phyloP scores from a whole-genome alignment of 2,888 invertebrate genomes.

The Trichogramma dendrolimi region DNA sequence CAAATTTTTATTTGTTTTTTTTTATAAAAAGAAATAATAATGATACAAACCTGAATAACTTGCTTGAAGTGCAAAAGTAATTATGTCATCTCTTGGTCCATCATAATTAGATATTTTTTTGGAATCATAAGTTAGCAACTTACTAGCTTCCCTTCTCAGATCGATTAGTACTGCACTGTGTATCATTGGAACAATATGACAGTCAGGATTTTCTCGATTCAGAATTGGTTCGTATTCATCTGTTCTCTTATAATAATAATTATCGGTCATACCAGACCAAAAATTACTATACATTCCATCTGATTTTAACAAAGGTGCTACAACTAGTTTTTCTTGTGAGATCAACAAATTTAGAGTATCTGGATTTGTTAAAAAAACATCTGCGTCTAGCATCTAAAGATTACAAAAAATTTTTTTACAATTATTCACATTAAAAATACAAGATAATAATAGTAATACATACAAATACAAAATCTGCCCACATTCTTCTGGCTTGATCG shows the following conservation, averaged over 20 bases:
- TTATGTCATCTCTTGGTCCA: conserved; percentile 88
- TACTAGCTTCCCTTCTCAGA: conserved; percentile 59
- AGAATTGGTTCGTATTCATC: conserved; percentile 80
- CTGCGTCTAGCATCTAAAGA: conserved; percentile 76
- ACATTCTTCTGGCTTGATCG: conserved; percentile 65
- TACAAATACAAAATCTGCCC: conserved; percentile 90
- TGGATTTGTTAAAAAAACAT: conserved; percentile 72
- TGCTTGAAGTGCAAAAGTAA: conserved; percentile 83
- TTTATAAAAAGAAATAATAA: conserved; percentile 1
- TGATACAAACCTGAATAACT: conserved; percentile 58
- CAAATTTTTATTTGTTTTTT: not conserved
- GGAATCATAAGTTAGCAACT: conserved; percentile 70
- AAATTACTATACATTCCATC: conserved; percentile 91
- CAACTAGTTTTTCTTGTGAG: conserved; percentile 60
- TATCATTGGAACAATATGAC: conserved; percentile 84
- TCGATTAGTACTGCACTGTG: conserved; percentile 83
- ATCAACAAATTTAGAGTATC: conserved; percentile 63
- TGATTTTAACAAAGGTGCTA: conserved; percentile 82
- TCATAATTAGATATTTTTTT: conserved; percentile 60
- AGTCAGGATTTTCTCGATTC: conserved; percentile 65
- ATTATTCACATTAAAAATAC: conserved; percentile 6
- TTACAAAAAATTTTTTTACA: not conserved
- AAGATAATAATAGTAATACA: conserved; percentile 43
- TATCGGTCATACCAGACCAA: conserved; percentile 88
- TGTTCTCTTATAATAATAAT: conserved; percentile 79